Evolutionary conservation across 2,113 vertebrate genomes (phyloP), one percentile per base, ranked within the genome.

Genomic region (Amblyopsis rosae): DNA sequence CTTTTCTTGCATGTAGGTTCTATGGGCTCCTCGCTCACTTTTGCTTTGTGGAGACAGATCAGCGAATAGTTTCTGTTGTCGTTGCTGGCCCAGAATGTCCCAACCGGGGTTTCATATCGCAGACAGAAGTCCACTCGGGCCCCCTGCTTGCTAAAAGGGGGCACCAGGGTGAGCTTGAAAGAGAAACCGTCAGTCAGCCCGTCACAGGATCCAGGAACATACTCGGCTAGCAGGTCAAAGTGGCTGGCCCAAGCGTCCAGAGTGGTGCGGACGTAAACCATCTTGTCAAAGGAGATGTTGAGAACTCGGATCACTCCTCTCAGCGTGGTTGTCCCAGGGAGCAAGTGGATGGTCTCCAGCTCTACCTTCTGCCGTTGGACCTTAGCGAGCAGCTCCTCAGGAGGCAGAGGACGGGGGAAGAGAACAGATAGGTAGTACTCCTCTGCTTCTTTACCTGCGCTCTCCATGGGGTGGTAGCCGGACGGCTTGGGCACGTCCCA

Each of bases 61-160:
- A 99, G 46, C 26, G 88, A 83, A 56, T 96, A 99, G 89, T 99
- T 99, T 76, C 76, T 84, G 69, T 90, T 90, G 15, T 92, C 64
- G 12, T 99, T 98, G 90, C 97, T 99, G 81, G 93, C 92, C 98
- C 98, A 99, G 90, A 98, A 99, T 17, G 87, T 95, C 45, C 96
- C 97, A 19, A 86, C 33, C 0, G 93, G 86, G 45, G 97, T 98
- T 88, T 98, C 95, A 0, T 96, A 99, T 32, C 96, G 93, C 89
- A 99, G 92, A 67, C 96, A 98, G 86, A 99, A 98, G 67, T 98
- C 95, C 64, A 99, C 91, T 70, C 93, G 93, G 75, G 82, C 81
- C 26, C 94, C 95, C 32, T 94, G 89, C 58, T 90, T 86, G 65
- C 91, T 90, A 46, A 95, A 95, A 13, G 95, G 95, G 50, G 96